These are phyloP conservation scores for Drosophila malerkotliana DNA, from an alignment of 1,140 invertebrate genomes.

Conservation along the genomic window DNA sequence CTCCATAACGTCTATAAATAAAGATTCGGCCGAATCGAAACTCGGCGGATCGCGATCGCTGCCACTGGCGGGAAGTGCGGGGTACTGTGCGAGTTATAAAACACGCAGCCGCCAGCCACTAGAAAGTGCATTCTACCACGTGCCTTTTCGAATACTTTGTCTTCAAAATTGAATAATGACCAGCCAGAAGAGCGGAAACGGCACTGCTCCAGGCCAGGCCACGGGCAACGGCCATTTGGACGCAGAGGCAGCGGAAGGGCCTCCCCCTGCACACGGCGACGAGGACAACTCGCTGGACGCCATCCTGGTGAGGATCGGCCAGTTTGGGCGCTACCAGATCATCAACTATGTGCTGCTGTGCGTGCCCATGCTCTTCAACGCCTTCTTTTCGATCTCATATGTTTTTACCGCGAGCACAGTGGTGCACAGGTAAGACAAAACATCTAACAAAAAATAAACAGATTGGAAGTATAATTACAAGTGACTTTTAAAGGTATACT, in stretches of 20 bases:
- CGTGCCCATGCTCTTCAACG: constrained; percentile 85
- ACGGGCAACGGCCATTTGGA: constrained; percentile 17
- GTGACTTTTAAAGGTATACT: too few species aligned
- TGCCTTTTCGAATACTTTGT: constrained; percentile 6
- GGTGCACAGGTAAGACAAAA: constrained; percentile 85
- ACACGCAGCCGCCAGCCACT: constrained; percentile 23
- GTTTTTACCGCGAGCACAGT: constrained; percentile 86
- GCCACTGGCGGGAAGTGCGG: constrained; percentile 6
- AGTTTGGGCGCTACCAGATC: constrained; percentile 86
- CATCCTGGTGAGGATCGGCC: constrained; percentile 74
- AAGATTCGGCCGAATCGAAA: not conserved
- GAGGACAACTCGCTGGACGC: constrained; percentile 70
- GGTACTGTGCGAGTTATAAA: constrained; percentile 56
- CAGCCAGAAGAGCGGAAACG: constrained; percentile 19
- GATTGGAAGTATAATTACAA: too few species aligned
- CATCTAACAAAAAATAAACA: not conserved
- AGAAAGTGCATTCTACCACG: constrained; percentile 69
- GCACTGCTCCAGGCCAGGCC: constrained; percentile 2
- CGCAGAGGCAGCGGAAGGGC: constrained; percentile 13
- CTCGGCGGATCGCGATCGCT: constrained; percentile 7
- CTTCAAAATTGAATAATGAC: constrained; percentile 14
- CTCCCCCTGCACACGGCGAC: constrained; percentile 9
- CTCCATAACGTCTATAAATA: constrained; percentile 30
- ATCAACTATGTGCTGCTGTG: constrained; percentile 85
- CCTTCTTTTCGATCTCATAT: constrained; percentile 85